Evolutionary conservation across 2,888 invertebrate genomes (phyloP), one percentile per base, ranked within the genome.

Genomic region (Lithophane socia): DNA sequence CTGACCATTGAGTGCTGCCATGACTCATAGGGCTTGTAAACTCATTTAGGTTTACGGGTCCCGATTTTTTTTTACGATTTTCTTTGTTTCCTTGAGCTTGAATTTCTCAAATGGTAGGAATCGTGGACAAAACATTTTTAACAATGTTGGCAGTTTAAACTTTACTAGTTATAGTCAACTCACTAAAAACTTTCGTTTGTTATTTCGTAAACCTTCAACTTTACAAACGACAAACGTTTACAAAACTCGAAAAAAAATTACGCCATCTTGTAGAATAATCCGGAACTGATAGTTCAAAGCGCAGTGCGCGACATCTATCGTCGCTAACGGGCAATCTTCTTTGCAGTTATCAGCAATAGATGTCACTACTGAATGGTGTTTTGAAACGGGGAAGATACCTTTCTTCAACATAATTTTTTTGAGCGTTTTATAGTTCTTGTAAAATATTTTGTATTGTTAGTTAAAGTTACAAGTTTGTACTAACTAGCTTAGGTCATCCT

Each of bases 1-100:
- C 86, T 87, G 84, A 80, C 82, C 78, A 60, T 85, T 78, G 65
- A 86, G 71, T 63, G 77, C 80, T 77, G 77, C 64, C 70, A 66
- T 37, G 24, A 54, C 80, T 47, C 73, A 10, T 10, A 75, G 61
- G 77, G 42, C 74, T 77, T 75, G 79, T 87, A 81, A 87, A 87
- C 63, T 69, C 60, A 82, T 87, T 73, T 68, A 74, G 24, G 42
- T 71, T 82, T 61, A 78, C 66, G 66, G 70, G 71, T 18, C 24
- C 49, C 64, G 58, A 64, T 58, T 73, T 67, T 73, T 37, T 29
- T 81, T 63, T 24, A 72, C 3, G 44, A 58, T 68, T 61, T 56
- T 16, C 12, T 54, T 29, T 18, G 9, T 66, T 49, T 54, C 16
- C 10, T 3, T 47, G 18, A 60, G 52, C 9, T 60, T 52, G 1